Base-by-base conservation (phyloP, 2,113 vertebrate genomes). In the Tragelaphus buxtoni region DNA sequence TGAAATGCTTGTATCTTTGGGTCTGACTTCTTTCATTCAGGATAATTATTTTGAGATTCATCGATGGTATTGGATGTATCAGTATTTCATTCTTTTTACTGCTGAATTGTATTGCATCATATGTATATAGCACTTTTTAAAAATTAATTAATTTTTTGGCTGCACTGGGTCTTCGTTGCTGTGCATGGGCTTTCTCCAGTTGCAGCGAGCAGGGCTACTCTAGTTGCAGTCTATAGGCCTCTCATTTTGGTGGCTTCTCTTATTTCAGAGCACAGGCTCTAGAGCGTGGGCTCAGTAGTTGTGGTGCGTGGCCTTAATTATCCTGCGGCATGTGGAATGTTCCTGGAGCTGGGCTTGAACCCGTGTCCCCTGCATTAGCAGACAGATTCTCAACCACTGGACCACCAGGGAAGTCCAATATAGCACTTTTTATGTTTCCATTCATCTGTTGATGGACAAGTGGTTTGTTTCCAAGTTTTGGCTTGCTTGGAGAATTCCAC, bases 231-330 rank as follows among this genome's bases (percentile, higher is more conserved):
- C 26, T 3, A 74, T 7, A 12, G 35, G 3, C 5, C 6, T 74
- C 69, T 42, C 5, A 7, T 13, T 7, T 20, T 22, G 20, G 35
- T 42, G 35, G 69, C 69, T 72, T 42, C 69, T 13, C 35, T 3
- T 13, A 42, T 13, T 72, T 24, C 39, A 42, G 35, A 13, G 11
- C 22, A 74, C 69, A 26, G 65, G n/a, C 18, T 69, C n/a, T 11
- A 39, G 69, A 42, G 69, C 0, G 0, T 42, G 35, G 20, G 35
- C 35, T 24, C 22, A 42, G 20, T 13, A 72, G 35, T 1, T 72
- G 16, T 20, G 14, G 4, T 2, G 0, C 0, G 0, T 7, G 69
- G 11, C 11, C 69, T 42, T 74, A 42, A 24, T 26, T 26, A 24
- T 42, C 35, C 69, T 74, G 69, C 0, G 0, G 35, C 69, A 13